Conservation (phyloP, 2,888 invertebrate genomes). For the Endomychus coccineus region DNA sequence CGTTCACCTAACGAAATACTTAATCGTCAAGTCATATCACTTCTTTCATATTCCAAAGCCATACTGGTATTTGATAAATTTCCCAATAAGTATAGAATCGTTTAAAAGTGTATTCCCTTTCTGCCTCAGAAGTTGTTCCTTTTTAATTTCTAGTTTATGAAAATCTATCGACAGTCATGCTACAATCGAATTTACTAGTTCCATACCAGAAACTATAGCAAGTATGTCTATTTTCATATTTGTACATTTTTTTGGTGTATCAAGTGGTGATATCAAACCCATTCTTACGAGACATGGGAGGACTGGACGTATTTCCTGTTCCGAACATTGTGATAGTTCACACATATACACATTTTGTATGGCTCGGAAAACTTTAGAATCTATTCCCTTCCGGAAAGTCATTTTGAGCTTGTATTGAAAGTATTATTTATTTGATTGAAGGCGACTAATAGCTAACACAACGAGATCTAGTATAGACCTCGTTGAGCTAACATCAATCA, state of each 20-base stretch:
- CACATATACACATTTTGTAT: conserved; percentile 77
- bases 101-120: conserved; percentile 63
- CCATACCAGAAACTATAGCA: conserved; percentile 84
- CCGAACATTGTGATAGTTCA: conserved; percentile 62
- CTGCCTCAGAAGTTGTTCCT: conserved; percentile 80
- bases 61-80: conserved; percentile 70
- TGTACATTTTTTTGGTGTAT: conserved; percentile 75
- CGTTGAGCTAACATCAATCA: too few species aligned
- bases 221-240: conserved; percentile 80
- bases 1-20: conserved; percentile 82
- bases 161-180: conserved; percentile 91
- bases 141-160: conserved; percentile 84
- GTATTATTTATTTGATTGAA: too few species aligned
- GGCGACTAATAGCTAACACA: too few species aligned
- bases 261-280: conserved; percentile 82
- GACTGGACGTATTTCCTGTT: conserved; percentile 79
- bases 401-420: conserved; percentile 23
- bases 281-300: conserved; percentile 89
- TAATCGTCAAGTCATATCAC: conserved; percentile 81
- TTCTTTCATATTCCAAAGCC: conserved; percentile 88
- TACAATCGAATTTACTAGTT: conserved; percentile 90
- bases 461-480: too few species aligned
- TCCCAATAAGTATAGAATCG: conserved; percentile 74
- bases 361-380: conserved; percentile 66
- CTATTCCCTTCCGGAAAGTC: conserved; percentile 48